Conservation (phyloP, 1,140 invertebrate species). For the Hylaeus anthracinus region DNA sequence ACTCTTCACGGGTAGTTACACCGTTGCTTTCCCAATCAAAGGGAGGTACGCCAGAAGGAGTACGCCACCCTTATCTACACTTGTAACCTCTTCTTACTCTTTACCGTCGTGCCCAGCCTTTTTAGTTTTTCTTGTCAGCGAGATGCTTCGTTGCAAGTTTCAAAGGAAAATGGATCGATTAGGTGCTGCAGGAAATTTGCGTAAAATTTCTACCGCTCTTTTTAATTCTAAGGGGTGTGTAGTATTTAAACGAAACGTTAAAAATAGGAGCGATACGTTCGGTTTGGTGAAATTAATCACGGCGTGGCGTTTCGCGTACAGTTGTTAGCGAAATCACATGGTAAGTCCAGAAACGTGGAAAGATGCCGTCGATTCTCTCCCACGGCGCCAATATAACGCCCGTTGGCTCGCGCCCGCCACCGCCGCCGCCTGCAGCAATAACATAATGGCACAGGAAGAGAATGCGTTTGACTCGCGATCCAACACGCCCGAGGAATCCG, state of each 20-base stretch:
- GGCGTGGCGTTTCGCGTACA: background rate
- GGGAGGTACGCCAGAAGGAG: constrained; percentile 45
- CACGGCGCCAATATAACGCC: constrained; percentile 58
- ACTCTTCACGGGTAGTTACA: constrained; percentile 74
- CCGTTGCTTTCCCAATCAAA: constrained; percentile 72
- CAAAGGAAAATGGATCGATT: background rate
- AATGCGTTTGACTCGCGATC: constrained; percentile 77
- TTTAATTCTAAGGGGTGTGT: too few relatives aligned
- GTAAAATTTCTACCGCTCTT: background rate
- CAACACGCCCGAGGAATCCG: constrained; percentile 75
- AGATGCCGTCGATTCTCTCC: constrained; percentile 43
- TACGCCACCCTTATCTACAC: background rate
- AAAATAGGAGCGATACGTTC: background rate
- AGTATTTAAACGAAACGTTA: background rate
- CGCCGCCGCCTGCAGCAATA: constrained; percentile 67
- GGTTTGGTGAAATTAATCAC: constrained; percentile 6
- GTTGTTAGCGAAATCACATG: background rate
- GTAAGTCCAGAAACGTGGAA: constrained; percentile 12
- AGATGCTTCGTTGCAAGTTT: background rate
- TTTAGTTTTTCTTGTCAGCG: background rate
- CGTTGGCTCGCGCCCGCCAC: constrained; percentile 47
- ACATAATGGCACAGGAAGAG: constrained; percentile 75
- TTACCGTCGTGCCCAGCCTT: background rate
- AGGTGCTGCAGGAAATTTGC: background rate
- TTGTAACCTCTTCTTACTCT: background rate